Base-by-base conservation (phyloP, 2,797 vertebrate genomes). In the Leuciscus waleckii region DNA sequence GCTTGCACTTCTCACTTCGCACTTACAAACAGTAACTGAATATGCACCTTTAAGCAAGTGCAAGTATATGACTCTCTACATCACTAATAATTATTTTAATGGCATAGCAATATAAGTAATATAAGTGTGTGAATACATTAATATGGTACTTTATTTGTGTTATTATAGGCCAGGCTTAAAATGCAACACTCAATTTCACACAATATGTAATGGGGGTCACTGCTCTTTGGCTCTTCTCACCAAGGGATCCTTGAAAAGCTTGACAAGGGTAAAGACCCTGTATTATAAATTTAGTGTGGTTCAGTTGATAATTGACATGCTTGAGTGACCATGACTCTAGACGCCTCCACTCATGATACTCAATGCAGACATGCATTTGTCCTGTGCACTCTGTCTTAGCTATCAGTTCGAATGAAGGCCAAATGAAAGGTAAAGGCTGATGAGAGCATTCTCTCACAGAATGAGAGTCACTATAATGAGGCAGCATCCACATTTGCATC, bases 401-500 rank as follows among this genome's bases (percentile, higher is more conserved):
- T 70, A 70, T 56, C 21, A 46, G 29, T 56, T 68, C 1, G 19
- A 54, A 77, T 76, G 43, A 76, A 76, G 14, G 29, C 32, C 61
- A 75, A 23, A 77, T 84, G 26, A 77, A 76, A 76, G 43, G 70
- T 54, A 77, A 75, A 58, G 21, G 21, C 56, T 43, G 41, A 35
- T 63, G 54, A 82, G 54, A 81, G 56, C 37, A 16, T 56, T 35
- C 68, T 13, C 56, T 46, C 67, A 29, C n/a, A 43, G 21, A 10
- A 10, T 49, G 61, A 17, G 37, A 11, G 39, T 49, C 19, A 43
- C 26, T 58, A 17, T 37, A 77, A 35, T 61, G 39, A 84, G 29
- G 51, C 46, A 29, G n/a, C n/a, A 46, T 6, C 51, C 65, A 84
- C 75, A 56, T 87, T 83, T 75, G 56, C 71, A 70, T 77, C 65